Conservation (phyloP, 2,113 vertebrate genomes). For the Eonycteris spelaea region DNA sequence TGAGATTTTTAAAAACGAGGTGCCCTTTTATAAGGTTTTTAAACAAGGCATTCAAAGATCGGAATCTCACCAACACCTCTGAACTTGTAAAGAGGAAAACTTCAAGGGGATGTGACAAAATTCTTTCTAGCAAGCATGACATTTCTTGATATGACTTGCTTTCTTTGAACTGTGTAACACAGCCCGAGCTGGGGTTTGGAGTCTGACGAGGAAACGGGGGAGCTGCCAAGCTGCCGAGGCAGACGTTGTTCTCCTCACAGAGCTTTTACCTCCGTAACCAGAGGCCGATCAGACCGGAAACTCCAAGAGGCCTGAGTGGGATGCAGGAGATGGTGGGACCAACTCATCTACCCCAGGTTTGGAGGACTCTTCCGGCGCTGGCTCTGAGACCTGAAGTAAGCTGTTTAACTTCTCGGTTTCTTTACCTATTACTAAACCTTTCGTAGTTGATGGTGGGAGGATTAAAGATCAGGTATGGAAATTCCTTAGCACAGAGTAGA, state of each 20-base stretch:
- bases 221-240: neutral
- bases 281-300: neutral
- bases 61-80: constrained; percentile 62
- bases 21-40: constrained; percentile 27
- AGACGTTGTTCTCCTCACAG: neutral
- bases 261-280: neutral
- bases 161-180: constrained; percentile 61
- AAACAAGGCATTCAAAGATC: constrained; percentile 49
- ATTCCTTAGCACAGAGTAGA: neutral
- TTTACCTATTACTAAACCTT: neutral
- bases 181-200: neutral
- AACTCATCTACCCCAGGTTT: neutral
- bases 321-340: neutral
- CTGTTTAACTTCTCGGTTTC: neutral
- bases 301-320: neutral
- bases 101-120: constrained; percentile 67
- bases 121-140: constrained; percentile 70
- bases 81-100: constrained; percentile 56
- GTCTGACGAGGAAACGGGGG: constrained; percentile 69
- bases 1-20: neutral
- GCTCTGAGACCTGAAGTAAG: neutral
- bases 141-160: constrained; percentile 69
- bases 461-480: neutral
- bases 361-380: neutral
- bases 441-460: no score